Evolutionary conservation across 2,113 vertebrate genomes (phyloP), one percentile per base, ranked within the genome.

Genomic region (Eudyptes chrysolophus): DNA sequence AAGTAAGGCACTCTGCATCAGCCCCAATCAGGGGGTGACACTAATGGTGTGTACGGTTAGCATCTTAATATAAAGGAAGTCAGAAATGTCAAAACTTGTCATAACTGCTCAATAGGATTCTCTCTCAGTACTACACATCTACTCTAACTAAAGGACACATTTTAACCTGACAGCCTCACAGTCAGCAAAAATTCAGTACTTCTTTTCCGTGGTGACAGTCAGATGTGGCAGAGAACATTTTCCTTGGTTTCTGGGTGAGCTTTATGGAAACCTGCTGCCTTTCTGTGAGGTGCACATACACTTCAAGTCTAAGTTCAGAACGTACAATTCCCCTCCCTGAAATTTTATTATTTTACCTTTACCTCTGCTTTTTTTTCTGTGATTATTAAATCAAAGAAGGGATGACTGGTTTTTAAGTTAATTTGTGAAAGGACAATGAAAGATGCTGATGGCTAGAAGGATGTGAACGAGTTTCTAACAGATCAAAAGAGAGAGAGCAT

Each of bases 301-400:
- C 25, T 70, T 70, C 9, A 62, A 27, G 17, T 30, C 57, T 61
- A 44, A 54, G 49, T 77, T 87, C 86, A 83, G 42, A 92, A 62
- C 0, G 4, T 21, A 70, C 29, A 14, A 13, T 51, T 52, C 75
- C 77, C 34, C 16, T 38, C 58, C 26, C 20, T 90, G 51, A 84
- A 90, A 86, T 54, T 7, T n/a, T 34, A 65, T 87, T 93, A 82
- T 90, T 89, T 88, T 70, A 92, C 6, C 49, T 80, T 83, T 66
- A 65, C 27, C 15, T 57, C 84, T 84, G 49, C 24, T 21, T 54
- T 84, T 71, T 69, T 68, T 69, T 46, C 38, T 36, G 40, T 42
- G 25, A 83, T 93, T 66, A 93, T 80, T 89, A 84, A 78, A 94
- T 90, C n/a, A 95, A 90, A 87, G 48, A 88, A 51, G 6, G 32